Evolutionary conservation across 2,888 invertebrate species (phyloP), one percentile per base, ranked within the genome.

Genomic region (Lamellibrachia satsuma): DNA sequence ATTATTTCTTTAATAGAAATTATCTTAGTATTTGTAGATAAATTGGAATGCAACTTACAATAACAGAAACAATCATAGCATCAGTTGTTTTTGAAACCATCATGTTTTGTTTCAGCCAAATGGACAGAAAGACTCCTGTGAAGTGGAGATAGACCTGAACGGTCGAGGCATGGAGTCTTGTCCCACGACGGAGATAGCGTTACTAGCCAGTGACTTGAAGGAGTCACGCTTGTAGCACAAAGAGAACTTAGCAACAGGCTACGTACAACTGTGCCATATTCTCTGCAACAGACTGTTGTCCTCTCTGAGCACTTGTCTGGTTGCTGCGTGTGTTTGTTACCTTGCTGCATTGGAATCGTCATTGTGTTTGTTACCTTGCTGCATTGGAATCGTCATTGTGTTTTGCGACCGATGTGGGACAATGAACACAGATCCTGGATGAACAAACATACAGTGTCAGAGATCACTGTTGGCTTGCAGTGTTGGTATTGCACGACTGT

Each of bases 191-290:
- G 75, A 75, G n/a, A 75, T 22, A n/a, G 75, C 75, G 6, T n/a
- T 75, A 75, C 75, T 75, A n/a, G 75, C 11, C 75, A 75, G 11
- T 15, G 57, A 57, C 15, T 3, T 75, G 75, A 75, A 75, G 22
- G 75, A 75, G 22, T 75, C 75, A n/a, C 75, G 75, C 75, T 75
- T 75, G n/a, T 75, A 75, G 75, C 75, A 75, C 75, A 22, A 75
- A 11, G 22, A 22, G 75, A 57, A 57, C 57, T 11, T 57, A 57
- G 57, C 57, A 11, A 15, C 15, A 57, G 11, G 75, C 75, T n/a
- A 22, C 75, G 3, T 75, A 75, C 75, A 75, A 75, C 75, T 22
- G 75, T 75, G 75, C 75, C 75, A 75, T 75, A 75, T 75, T 75
- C 75, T 75, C 75, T 22, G 22, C 75, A 75, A 15, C 75, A 75